Base-by-base conservation (phyloP, 2,888 invertebrate species). In the Myopa tessellatipennis region DNA sequence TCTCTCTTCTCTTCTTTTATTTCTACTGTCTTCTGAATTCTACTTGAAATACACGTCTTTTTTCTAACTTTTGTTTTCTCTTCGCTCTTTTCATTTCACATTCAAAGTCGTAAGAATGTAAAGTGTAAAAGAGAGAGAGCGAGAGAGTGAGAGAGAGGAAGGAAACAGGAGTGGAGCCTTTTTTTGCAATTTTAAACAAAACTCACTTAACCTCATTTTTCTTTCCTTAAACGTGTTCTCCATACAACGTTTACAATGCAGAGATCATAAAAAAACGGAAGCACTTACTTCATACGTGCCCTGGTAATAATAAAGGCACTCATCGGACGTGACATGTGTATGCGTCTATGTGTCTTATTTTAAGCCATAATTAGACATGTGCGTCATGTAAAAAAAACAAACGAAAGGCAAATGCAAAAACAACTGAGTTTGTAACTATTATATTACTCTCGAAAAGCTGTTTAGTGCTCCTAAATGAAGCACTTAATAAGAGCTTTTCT, bases 201-300 rank as follows among this genome's bases (percentile, higher is more conserved):
- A 45, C 52, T 70, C 70, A 70, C 70, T 70, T 70, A 70, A 70
- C 70, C 70, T 52, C 52, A 70, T 70, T 70, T 70, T 55, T 16
- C 40, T 40, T 65, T n/a, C 55, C 14, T 55, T 55, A n/a, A 55
- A 55, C 14, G 16, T n/a, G 55, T 55, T 45, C 55, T 55, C 16
- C 16, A n/a, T n/a, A 55, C 55, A 10, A 69, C 26, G 61, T 38
- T 65, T 65, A 14, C 36, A 34, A 36, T 4, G 65, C 36, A 52
- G 34, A 45, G 26, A 52, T 8, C 14, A 36, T 12, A 16, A 55
- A 10, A 70, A 52, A 70, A 18, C 4, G 70, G 70, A 70, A 70
- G 70, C 55, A 55, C 70, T 70, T 70, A 50, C 34, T 70, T 70
- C 16, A 26, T 36, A 14, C 55, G 26, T 69, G 69, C 50, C 6